Base-by-base conservation (phyloP, 1,140 invertebrate genomes). In the Oryctes rhinoceros region DNA sequence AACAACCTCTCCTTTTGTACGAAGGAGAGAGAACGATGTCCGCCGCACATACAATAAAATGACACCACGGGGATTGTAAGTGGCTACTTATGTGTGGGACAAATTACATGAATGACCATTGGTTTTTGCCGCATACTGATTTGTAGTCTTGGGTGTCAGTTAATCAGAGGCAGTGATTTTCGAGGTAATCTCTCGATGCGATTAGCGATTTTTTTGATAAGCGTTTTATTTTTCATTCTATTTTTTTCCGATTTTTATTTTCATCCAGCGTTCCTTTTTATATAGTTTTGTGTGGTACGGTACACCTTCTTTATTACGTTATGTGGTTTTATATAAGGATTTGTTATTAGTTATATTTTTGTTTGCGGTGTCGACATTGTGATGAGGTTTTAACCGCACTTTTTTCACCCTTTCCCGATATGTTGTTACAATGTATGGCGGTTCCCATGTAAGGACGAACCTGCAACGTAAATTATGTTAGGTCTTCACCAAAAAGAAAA, bases 121-220 rank as follows among this genome's bases (percentile, higher is more conserved):
- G 65, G 24, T 24, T 71, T 71, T 71, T 24, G 65, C 65, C 24
- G 65, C 65, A 71, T 37, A 71, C 65, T 71, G 65, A 71, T 71
- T 71, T 71, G 65, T 71, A 71, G 65, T 71, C 65, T 71, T 71
- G 65, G 65, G 65, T 71, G 65, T 71, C 65, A 71, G 65, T 71
- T 71, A 71, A 71, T 71, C 65, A 71, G 65, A 71, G 65, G 65
- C 65, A 71, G 65, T 30, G 65, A 71, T 71, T 71, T 71, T 71
- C 65, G 65, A 71, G 20, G 65, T 71, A 71, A 71, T 71, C 35
- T 71, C 65, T 71, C 65, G 65, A 24, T 71, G 65, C 35, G 20
- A 71, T 71, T 71, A 71, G 65, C 35, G 65, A 37, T 37, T 30
- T 30, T 71, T 71, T 71, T 20, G 6, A 9, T 71, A 20, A 35